Conservation (phyloP, 2,113 vertebrate genomes). For the Hydrolagus affinis region DNA sequence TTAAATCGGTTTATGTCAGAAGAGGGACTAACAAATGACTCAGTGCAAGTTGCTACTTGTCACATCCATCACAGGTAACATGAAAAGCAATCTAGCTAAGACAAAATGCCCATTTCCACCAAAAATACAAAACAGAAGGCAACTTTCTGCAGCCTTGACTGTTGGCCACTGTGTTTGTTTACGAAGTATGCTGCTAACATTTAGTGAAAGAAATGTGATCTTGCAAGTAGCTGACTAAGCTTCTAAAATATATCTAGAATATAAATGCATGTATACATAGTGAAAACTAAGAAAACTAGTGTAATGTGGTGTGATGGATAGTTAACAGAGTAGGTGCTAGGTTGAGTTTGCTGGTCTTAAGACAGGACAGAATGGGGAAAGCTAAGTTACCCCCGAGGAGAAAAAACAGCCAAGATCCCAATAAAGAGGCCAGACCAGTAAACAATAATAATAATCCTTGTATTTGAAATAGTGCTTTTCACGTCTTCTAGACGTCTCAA, state of each 20-base stretch:
- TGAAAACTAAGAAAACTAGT: background rate
- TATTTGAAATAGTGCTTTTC: no score
- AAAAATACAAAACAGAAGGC: background rate
- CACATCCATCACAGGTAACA: background rate
- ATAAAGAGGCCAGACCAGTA: background rate
- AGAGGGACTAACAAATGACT: conserved; percentile 3
- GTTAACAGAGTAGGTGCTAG: no score
- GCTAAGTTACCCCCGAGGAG: background rate
- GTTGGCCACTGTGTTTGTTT: background rate
- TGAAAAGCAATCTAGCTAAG: background rate
- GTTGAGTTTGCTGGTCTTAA: no score
- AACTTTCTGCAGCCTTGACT: background rate
- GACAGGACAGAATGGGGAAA: no score
- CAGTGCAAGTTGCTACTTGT: background rate
- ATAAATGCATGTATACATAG: background rate
- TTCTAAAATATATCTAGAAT: background rate
- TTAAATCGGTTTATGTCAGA: conserved; percentile 7
- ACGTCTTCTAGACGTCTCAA: no score
- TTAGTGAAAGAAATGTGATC: background rate
- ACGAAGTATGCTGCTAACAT: background rate
- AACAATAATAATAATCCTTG: no score
- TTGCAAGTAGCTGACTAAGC: background rate
- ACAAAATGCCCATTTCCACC: conserved; percentile 12
- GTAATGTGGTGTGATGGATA: no score
- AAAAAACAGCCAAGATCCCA: background rate